Evolutionary conservation across 2,797 vertebrate genomes (phyloP).

Genomic region (Lutra lutra): DNA sequence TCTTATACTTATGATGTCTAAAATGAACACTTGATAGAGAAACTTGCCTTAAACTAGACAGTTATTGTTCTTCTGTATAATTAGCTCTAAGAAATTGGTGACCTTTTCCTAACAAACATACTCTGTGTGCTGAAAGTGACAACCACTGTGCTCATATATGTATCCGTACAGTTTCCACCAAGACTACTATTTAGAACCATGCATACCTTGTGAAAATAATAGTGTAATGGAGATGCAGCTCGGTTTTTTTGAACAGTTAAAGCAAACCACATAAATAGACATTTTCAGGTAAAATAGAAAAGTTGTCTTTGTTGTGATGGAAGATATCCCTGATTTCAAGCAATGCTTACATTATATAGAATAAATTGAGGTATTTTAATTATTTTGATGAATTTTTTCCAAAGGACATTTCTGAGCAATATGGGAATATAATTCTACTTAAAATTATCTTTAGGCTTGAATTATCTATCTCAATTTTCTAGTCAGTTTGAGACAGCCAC

Average conservation of each 20-base stretch:
- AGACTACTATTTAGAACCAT: neutral
- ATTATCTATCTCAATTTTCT: neutral
- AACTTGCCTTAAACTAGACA: neutral
- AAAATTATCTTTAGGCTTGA: neutral
- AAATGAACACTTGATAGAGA: neutral
- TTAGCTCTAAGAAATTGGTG: neutral
- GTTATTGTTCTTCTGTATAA: neutral
- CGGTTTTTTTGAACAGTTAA: neutral
- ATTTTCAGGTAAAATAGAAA: neutral
- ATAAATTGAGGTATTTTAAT: neutral
- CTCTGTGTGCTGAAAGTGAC: neutral
- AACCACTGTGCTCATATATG: neutral
- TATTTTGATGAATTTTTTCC: neutral
- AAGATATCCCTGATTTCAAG: neutral
- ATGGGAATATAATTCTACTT: neutral
- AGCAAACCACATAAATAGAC: neutral
- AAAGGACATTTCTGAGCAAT: constrained; percentile 25
- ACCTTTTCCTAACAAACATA: neutral
- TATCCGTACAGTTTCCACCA: neutral
- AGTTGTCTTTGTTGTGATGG: neutral
- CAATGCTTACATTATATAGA: neutral
- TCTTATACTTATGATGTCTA: neutral
- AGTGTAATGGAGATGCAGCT: neutral
- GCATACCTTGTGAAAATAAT: neutral
- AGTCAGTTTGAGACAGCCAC: neutral